Base-by-base conservation (phyloP, 2,888 invertebrate species). In the Chalcis sispes region DNA sequence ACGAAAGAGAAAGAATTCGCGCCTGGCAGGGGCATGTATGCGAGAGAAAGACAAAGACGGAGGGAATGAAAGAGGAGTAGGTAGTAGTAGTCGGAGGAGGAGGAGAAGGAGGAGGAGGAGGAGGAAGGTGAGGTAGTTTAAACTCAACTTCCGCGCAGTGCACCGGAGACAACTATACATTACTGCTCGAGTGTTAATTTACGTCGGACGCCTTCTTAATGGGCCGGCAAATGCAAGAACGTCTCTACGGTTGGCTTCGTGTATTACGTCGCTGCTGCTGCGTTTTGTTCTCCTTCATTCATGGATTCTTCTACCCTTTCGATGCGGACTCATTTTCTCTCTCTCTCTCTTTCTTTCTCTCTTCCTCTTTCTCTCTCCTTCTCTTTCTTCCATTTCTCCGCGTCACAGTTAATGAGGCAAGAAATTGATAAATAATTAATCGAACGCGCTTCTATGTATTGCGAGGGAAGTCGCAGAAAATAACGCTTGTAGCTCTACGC, bases 131-230 rank as follows among this genome's bases (percentile, higher is more conserved):
- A 42, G 72, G 71, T 71, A 71, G 72, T 59, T 75, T 72, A 56
- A 69, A 61, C 50, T 72, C 62, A 27, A 67, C 54, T 69, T 74
- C 56, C 46, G 29, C 18, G 56, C 40, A 27, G 50, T 54, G 70
- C 36, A 58, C 20, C 15, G 54, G 54, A 64, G 67, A 70, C 64
- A 71, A 56, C 59, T 73, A 70, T 66, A 59, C 59, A 48, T 73
- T 77, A 73, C 48, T 59, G 54, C 74, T 61, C 73, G 65, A 77
- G 77, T 66, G 70, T 71, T 74, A 77, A 77, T 77, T 77, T 71
- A 77, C 69, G 69, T 58, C 58, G 69, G 52, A 27, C 54, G 62
- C 40, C 62, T 52, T 72, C 52, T 62, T 66, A 78, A 78, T 74
- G 72, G 61, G 42, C 46, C 59, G 48, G 56, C 40, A 67, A 75